A percentile compares a stretch with the other conserved stretches of the same genome.
Evolutionary conservation across 1,140 invertebrate genomes (phyloP).

Genomic region (Zaprionus nigranus): DNA sequence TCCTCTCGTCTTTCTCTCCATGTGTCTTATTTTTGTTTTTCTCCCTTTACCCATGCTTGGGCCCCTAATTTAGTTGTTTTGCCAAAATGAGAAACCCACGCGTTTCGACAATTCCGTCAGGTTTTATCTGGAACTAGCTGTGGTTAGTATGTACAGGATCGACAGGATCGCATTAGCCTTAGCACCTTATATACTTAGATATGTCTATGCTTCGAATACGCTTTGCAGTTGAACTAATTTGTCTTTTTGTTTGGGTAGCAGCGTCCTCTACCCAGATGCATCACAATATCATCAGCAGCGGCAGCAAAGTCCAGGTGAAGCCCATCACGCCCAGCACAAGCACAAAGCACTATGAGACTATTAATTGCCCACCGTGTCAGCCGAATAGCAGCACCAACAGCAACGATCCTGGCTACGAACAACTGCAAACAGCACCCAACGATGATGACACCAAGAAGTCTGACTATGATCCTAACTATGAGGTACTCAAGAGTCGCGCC

Average conservation of each 20-base stretch:
- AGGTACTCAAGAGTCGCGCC: conserved; percentile 86
- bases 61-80: conserved; percentile 64
- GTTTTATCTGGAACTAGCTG: conserved; percentile 80
- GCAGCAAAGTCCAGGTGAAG: conserved; percentile 20
- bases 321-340: conserved; percentile 41
- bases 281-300: conserved; percentile 20
- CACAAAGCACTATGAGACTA: conserved; percentile 82
- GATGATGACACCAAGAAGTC: conserved; percentile 66
- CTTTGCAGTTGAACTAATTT: conserved; percentile 23
- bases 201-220: neutral
- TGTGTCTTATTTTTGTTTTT: conserved; percentile 45
- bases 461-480: conserved; percentile 89
- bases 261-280: conserved; percentile 17
- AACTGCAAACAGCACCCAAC: conserved; percentile 65
- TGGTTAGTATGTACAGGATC: conserved; percentile 69
- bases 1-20: conserved; percentile 57
- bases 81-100: conserved; percentile 79
- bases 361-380: conserved; percentile 61
- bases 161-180: neutral
- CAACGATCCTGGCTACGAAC: conserved; percentile 88
- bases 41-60: conserved; percentile 18
- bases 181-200: neutral
- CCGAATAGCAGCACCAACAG: conserved; percentile 70
- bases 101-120: conserved; percentile 75
- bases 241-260: neutral